Evolutionary conservation across 2,113 vertebrate species (phyloP).

Genomic region (Microtus oregoni): DNA sequence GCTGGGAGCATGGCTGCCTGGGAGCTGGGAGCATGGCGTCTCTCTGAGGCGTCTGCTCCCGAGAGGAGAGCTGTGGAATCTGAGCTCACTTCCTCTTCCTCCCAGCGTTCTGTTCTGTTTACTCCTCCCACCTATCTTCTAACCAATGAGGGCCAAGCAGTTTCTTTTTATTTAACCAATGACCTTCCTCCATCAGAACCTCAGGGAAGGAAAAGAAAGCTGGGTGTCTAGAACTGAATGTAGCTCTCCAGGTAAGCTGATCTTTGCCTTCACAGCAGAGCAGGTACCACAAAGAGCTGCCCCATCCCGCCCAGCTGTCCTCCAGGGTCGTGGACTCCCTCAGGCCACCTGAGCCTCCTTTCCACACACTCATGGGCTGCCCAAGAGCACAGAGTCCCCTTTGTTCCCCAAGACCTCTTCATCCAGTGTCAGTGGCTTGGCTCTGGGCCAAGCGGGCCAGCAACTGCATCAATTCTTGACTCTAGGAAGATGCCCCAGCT

Average conservation of each 20-base stretch:
- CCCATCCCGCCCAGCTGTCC: fast-evolving
- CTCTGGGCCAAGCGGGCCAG: neutral
- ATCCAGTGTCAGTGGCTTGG: neutral
- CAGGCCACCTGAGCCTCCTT: neutral
- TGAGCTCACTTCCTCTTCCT: too few species aligned
- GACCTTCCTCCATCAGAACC: too few species aligned
- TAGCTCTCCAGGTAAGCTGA: neutral
- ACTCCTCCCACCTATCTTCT: too few species aligned
- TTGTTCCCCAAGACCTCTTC: slow-evolving; percentile 49
- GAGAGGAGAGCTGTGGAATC: too few species aligned
- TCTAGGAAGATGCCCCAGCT: neutral
- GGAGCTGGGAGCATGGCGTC: too few species aligned
- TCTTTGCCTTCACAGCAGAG: neutral
- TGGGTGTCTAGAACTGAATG: fast-evolving
- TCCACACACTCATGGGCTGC: neutral
- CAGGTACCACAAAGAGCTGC: neutral
- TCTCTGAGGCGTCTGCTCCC: too few species aligned
- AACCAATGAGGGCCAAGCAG: too few species aligned
- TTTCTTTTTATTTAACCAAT: too few species aligned
- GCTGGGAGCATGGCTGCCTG: too few species aligned
- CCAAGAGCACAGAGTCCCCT: neutral
- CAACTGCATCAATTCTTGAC: neutral
- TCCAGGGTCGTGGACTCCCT: neutral
- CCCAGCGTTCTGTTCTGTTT: too few species aligned
- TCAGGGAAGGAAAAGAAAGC: neutral